Conservation (phyloP, 2,797 vertebrate species). For the Distichodus sexfasciatus region DNA sequence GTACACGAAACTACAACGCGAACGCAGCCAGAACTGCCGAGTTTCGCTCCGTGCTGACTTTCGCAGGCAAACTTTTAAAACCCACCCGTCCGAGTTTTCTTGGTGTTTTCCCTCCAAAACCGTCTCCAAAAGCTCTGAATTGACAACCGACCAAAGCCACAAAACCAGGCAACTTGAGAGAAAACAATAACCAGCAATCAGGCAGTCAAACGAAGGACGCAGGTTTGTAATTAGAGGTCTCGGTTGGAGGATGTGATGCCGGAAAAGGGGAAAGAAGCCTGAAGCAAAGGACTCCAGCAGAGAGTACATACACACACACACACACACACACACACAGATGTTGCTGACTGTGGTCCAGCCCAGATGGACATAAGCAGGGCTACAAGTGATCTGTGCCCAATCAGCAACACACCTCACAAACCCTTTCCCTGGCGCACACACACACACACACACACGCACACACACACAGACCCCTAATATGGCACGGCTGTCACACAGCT, state of each 20-base stretch:
- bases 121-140: no score
- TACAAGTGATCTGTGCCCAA: slow-evolving; percentile 69
- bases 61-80: no score
- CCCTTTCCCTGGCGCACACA: slow-evolving; percentile 37
- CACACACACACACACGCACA: not conserved
- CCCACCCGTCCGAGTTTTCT: no score
- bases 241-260: slow-evolving; percentile 26
- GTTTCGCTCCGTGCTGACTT: not conserved
- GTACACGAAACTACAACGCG: slow-evolving; percentile 2
- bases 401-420: slow-evolving; percentile 51
- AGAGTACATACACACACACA: not conserved
- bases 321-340: slow-evolving; percentile 59
- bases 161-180: slow-evolving; percentile 5
- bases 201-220: slow-evolving; percentile 28
- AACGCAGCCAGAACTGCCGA: not conserved
- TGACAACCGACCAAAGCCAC: slow-evolving; percentile 11
- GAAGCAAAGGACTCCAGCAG: slow-evolving; percentile 24
- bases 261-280: slow-evolving; percentile 30
- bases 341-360: slow-evolving; percentile 65
- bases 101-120: no score
- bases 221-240: slow-evolving; percentile 37
- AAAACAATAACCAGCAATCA: slow-evolving; percentile 15
- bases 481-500: not conserved
- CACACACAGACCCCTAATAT: slow-evolving; percentile 54
- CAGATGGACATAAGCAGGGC: slow-evolving; percentile 67